Base-by-base conservation (phyloP, 2,888 invertebrate genomes). In the Parochlus steinenii region DNA sequence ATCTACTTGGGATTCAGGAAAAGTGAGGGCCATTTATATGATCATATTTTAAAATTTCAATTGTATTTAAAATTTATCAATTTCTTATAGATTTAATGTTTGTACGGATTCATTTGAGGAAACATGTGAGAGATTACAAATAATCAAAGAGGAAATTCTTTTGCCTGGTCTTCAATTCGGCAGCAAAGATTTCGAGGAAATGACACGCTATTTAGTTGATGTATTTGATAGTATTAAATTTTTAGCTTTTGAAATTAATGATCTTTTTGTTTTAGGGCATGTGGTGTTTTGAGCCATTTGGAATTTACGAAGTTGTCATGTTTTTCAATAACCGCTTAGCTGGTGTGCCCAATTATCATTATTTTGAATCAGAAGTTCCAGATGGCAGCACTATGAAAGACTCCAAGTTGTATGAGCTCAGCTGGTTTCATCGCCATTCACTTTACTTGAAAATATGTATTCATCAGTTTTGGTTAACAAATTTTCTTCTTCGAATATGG, bases 281-380 rank as follows among this genome's bases (percentile, higher is more conserved):
- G 16, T 36, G 36, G 36, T 36, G 36, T 14, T 36, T 36, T 29
- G 30, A 36, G 18, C 36, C 36, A 11, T 12, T 23, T 12, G 36
- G 30, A 18, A 15, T 24, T n/a, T 36, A 30, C 18, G 14, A 29
- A n/a, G 30, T 30, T 4, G 15, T 36, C n/a, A 30, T 36, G 14
- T 36, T 30, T 16, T 30, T 18, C 6, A 30, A 30, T 5, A 36
- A 36, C 11, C 15, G 36, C 17, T 22, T 30, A 6, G 12, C 24
- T 16, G 36, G 36, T 2, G 18, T 36, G 4, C 30, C 29, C 8
- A 30, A 36, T 22, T 30, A 15, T 17, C 30, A 18, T 17, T 36
- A 30, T 12, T 22, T 20, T 6, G 30, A 36, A 18, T 14, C 18
- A 6, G 36, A 36, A 29, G 30, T 30, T 11, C 29, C 36, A n/a